Evolutionary conservation across 2,797 vertebrate genomes (phyloP).

Genomic region (Pelobates cultripes): DNA sequence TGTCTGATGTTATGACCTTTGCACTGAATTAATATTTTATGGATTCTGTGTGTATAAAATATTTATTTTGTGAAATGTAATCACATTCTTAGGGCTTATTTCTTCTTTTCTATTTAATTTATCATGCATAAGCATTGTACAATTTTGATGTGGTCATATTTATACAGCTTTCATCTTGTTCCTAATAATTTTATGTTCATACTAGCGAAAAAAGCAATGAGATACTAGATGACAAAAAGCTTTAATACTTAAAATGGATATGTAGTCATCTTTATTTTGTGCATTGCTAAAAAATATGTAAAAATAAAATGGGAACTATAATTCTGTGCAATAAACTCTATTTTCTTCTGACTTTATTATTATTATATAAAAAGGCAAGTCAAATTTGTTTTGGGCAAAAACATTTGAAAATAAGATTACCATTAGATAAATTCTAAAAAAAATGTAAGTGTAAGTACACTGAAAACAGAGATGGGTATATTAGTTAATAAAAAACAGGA

Average conservation of each 20-base stretch:
- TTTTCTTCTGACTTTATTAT: no score
- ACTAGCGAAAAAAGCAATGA: not conserved
- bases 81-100: conserved; percentile 2
- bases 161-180: conserved; percentile 1
- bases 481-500: no score
- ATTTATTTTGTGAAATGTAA: conserved; percentile 36
- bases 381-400: no score
- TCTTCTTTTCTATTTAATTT: conserved; percentile 59
- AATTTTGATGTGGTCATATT: conserved; percentile 7
- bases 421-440: no score
- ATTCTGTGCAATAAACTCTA: no score
- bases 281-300: not conserved
- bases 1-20: conserved; percentile 35
- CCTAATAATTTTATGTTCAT: not conserved
- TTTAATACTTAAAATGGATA: not conserved
- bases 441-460: no score
- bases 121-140: conserved; percentile 30
- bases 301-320: not conserved
- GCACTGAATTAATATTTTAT: conserved; percentile 37
- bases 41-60: conserved; percentile 48
- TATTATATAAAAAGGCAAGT: no score
- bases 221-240: not conserved
- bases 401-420: no score
- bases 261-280: not conserved
- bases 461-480: no score